phyloP scores from a whole-genome alignment of 2,113 vertebrate genomes.

The Sitta europaea region DNA sequence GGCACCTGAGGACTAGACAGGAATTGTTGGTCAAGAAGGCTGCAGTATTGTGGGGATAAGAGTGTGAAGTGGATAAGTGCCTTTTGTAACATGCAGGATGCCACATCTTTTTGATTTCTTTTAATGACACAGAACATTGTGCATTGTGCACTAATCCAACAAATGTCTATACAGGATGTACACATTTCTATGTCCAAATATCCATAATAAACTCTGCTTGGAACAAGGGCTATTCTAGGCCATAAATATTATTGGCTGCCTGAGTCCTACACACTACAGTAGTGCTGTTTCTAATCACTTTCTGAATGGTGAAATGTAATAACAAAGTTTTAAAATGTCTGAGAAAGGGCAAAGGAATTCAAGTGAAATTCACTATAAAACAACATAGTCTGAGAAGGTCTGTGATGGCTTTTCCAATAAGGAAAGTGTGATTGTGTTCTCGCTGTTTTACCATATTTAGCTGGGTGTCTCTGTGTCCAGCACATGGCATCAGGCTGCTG shows the following conservation, averaged over 20 bases:
- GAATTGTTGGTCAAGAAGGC: neutral
- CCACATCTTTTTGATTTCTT: neutral
- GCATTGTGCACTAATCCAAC: neutral
- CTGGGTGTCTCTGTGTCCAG: neutral
- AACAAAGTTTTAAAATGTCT: neutral
- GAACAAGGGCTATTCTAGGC: neutral
- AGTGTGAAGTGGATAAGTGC: neutral
- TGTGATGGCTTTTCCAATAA: neutral
- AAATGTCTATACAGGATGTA: neutral
- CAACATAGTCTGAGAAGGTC: neutral
- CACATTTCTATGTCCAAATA: neutral
- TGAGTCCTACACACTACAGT: neutral
- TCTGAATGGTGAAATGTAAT: neutral
- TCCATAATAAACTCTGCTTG: neutral
- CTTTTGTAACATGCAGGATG: neutral
- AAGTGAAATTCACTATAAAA: neutral
- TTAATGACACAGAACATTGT: neutral
- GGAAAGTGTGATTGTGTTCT: neutral
- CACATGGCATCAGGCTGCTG: neutral
- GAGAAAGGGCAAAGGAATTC: neutral
- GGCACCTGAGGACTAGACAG: neutral
- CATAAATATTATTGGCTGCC: neutral
- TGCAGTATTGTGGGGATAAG: neutral
- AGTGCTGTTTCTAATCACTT: neutral
- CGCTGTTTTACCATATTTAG: neutral